Evolutionary conservation across 2,797 vertebrate genomes (phyloP).

Genomic region (Siniperca scherzeri): DNA sequence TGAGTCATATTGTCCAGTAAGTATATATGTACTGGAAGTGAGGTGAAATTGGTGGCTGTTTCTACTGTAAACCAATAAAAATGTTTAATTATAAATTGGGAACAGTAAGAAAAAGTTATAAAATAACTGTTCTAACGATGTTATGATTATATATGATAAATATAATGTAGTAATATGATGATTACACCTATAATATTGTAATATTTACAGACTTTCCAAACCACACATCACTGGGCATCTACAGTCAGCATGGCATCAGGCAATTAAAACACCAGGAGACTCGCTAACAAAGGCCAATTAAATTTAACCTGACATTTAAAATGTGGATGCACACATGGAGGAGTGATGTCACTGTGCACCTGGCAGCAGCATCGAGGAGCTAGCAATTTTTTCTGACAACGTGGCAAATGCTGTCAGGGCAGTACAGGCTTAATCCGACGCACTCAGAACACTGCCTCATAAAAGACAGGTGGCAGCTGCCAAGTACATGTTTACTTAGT

Average conservation of each 20-base stretch:
- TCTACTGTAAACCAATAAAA: conserved; percentile 19
- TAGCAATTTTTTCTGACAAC: conserved; percentile 38
- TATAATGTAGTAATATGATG: not conserved
- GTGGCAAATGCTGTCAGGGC: conserved; percentile 34
- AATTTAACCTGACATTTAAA: conserved; percentile 68
- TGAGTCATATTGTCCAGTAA: not conserved
- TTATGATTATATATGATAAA: not conserved
- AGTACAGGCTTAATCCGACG: not conserved
- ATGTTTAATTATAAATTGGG: not conserved
- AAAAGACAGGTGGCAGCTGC: conserved; percentile 64
- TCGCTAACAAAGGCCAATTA: conserved; percentile 54
- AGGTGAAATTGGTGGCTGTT: not conserved
- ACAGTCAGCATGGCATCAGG: conserved; percentile 3
- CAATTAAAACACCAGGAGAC: conserved; percentile 33
- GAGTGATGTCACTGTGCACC: conserved; percentile 51
- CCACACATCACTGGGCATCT: conserved; percentile 14
- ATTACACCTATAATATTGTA: conserved; percentile 45
- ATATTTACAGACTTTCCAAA: conserved; percentile 51
- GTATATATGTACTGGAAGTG: conserved; percentile 1
- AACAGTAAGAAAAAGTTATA: not conserved
- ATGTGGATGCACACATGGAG: conserved; percentile 31
- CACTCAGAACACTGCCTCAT: conserved; percentile 22
- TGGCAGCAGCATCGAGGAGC: conserved; percentile 24
- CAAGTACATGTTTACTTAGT: conserved; percentile 54
- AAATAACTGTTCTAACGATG: not conserved